Evolutionary conservation across 2,797 vertebrate species (phyloP).

Genomic region (Acomys russatus): DNA sequence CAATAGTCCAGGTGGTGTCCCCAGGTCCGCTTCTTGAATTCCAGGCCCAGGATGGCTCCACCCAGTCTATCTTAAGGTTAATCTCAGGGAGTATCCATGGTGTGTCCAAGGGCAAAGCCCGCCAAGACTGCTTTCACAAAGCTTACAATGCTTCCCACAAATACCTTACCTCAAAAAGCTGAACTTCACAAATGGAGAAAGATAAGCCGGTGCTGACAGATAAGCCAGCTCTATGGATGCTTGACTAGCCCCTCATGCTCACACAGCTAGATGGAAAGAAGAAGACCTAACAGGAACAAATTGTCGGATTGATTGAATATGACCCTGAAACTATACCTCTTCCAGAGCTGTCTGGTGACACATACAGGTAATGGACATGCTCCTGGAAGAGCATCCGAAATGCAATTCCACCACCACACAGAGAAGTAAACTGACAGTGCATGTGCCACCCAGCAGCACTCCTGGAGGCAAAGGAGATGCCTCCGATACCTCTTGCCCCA

Average conservation of each 20-base stretch:
- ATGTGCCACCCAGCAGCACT: not conserved
- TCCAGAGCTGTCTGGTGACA: not conserved
- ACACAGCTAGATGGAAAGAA: not conserved
- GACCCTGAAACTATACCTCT: not conserved
- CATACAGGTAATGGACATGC: not conserved
- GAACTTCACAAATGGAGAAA: not conserved
- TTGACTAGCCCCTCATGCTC: not conserved
- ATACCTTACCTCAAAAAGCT: not conserved
- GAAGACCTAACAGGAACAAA: not conserved
- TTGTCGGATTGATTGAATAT: not conserved
- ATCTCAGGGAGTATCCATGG: no score
- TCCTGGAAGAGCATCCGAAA: not conserved
- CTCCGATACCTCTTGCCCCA: not conserved
- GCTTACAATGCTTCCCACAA: no score
- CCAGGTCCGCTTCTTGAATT: no score
- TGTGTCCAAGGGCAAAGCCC: no score
- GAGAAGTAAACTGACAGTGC: not conserved
- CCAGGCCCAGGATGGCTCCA: no score
- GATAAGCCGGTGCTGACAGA: no score
- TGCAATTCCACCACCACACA: no score
- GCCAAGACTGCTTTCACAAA: no score
- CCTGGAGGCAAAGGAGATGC: not conserved
- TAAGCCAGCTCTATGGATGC: not conserved
- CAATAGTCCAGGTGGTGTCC: no score
- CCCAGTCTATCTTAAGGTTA: no score